These are phyloP conservation scores for Drosophila borealis DNA, from an alignment of 2,888 invertebrate genomes.

Conservation along the genomic window DNA sequence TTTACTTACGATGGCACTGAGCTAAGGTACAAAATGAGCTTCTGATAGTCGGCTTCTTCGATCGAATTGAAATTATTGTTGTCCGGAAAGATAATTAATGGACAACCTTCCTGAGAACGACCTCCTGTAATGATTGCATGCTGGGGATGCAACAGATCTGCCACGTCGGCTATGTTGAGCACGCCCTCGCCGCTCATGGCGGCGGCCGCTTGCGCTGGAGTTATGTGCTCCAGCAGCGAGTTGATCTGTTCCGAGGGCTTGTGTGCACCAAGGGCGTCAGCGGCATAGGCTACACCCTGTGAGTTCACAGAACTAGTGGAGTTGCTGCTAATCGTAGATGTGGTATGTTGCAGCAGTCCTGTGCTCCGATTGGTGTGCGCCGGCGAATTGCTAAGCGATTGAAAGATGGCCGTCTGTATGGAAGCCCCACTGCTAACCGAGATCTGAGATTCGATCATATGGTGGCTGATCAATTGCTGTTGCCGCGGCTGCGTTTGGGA, in stretches of 20 bases:
- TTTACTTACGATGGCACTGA: slow-evolving; percentile 96
- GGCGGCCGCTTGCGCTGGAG: slow-evolving; percentile 77
- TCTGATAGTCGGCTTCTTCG: slow-evolving; percentile 94
- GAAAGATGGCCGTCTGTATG: slow-evolving; percentile 83
- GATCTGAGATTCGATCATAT: slow-evolving; percentile 84
- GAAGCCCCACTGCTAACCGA: slow-evolving; percentile 84
- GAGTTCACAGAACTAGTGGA: slow-evolving; percentile 64
- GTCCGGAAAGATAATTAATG: slow-evolving; percentile 97
- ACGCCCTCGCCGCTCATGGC: slow-evolving; percentile 82
- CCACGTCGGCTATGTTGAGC: slow-evolving; percentile 88
- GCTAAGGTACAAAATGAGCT: slow-evolving; percentile 96
- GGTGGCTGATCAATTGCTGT: slow-evolving; percentile 74
- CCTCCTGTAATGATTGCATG: slow-evolving; percentile 97
- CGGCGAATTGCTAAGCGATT: slow-evolving; percentile 77
- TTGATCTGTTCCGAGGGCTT: slow-evolving; percentile 77
- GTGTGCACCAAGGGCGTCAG: slow-evolving; percentile 64
- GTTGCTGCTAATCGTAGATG: slow-evolving; percentile 68
- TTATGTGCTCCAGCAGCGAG: slow-evolving; percentile 82
- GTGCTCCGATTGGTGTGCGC: slow-evolving; percentile 56
- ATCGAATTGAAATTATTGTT: slow-evolving; percentile 94
- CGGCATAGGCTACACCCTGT: slow-evolving; percentile 68
- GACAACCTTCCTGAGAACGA: slow-evolving; percentile 96
- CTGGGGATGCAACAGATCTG: slow-evolving; percentile 94
- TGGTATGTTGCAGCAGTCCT: slow-evolving; percentile 64
- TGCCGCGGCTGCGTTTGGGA: slow-evolving; percentile 77